Conservation (phyloP, 2,113 vertebrate species). For the Anolis sagrei region DNA sequence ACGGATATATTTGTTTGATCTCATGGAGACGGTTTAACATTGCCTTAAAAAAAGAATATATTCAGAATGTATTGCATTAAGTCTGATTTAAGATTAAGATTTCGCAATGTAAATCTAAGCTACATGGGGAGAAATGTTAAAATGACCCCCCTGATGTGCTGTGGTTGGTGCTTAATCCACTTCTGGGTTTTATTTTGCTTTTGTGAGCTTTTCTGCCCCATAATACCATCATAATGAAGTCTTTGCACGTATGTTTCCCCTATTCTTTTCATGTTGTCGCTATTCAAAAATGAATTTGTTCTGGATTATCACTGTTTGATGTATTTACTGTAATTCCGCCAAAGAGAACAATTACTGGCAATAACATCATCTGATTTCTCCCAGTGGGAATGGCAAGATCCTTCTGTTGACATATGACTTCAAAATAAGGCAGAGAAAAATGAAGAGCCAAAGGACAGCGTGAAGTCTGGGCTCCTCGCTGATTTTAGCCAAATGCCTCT, state of each 20-base stretch:
- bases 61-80: background rate
- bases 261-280: background rate
- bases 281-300: slow-evolving; percentile 11
- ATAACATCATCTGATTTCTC: slow-evolving; percentile 3
- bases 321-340: background rate
- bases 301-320: slow-evolving; percentile 11
- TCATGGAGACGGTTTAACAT: too few species aligned
- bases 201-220: background rate
- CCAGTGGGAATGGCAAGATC: background rate
- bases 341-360: background rate
- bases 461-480: background rate
- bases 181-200: background rate
- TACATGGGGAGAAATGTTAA: background rate
- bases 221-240: background rate
- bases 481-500: background rate
- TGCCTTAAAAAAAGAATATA: background rate
- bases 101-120: background rate
- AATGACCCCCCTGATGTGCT: background rate
- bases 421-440: background rate
- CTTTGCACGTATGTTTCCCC: too few species aligned
- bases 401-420: background rate
- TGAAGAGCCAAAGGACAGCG: background rate
- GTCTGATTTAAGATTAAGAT: background rate
- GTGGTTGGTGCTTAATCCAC: background rate
- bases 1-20: background rate